phyloP scores from a whole-genome alignment of 2,797 vertebrate species.

The Brachyrhaphis roseni region DNA sequence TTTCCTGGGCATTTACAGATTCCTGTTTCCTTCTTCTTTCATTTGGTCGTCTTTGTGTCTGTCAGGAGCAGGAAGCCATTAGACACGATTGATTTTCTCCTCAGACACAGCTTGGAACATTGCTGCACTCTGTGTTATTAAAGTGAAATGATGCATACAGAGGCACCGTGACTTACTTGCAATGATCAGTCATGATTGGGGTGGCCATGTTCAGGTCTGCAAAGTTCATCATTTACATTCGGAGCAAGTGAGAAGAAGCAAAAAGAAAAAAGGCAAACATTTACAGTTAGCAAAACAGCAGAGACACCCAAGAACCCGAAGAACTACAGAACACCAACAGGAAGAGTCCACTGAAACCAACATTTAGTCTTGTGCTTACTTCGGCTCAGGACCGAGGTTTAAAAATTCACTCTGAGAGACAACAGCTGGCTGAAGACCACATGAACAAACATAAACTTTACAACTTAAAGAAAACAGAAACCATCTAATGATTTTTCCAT shows the following conservation, averaged over 20 bases:
- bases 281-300: slow-evolving; percentile 18
- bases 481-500: background rate
- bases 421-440: slow-evolving; percentile 43
- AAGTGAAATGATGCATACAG: slow-evolving; percentile 57
- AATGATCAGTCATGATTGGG: slow-evolving; percentile 44
- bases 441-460: slow-evolving; percentile 31
- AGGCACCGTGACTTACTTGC: slow-evolving; percentile 39
- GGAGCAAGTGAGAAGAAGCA: background rate
- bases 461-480: slow-evolving; percentile 18
- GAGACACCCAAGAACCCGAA: slow-evolving; percentile 21
- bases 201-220: slow-evolving; percentile 29
- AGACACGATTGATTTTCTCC: slow-evolving; percentile 61
- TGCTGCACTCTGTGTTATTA: slow-evolving; percentile 58
- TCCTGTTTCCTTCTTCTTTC: background rate
- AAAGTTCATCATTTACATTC: slow-evolving; percentile 21
- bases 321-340: slow-evolving; percentile 40
- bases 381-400: slow-evolving; percentile 53
- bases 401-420: slow-evolving; percentile 39
- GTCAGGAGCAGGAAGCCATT: slow-evolving; percentile 41
- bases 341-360: slow-evolving; percentile 44
- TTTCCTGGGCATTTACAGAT: slow-evolving; percentile 18
- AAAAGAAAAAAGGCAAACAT: slow-evolving; percentile 18
- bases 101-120: slow-evolving; percentile 47
- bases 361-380: slow-evolving; percentile 63
- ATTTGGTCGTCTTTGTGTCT: slow-evolving; percentile 25